Base-by-base conservation (phyloP, 2,888 invertebrate species). In the Cerastis rubricosa region DNA sequence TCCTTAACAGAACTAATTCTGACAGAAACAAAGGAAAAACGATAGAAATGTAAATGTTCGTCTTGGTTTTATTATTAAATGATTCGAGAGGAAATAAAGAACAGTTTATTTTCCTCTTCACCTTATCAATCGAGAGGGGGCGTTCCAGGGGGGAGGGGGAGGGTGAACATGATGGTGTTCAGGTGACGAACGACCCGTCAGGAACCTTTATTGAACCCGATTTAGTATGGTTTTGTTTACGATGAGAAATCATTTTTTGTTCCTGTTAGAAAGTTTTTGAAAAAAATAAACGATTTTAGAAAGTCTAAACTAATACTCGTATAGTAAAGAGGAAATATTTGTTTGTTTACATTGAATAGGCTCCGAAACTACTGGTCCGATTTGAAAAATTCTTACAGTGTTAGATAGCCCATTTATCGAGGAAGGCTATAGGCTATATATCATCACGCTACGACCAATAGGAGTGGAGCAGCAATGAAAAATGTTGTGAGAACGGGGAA, bases 121-220 rank as follows among this genome's bases (percentile, higher is more conserved):
- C 77, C 63, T 82, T 78, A 85, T 83, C 83, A 82, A 71, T 82
- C 59, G 71, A 47, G 47, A 35, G 65, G 25, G 51, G 57, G 59
- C 4, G 59, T 29, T 29, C 1, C 29, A 9, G 29, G 61, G 59
- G 1, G 25, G 35, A 19, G 8, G 19, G 25, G 8, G 35, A 61
- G 64, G 65, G 22, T 5, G 64, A 54, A 73, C 68, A 85, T 83
- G 83, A 83, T 85, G 83, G 69, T 70, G 83, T 77, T 85, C 85
- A 85, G 77, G 83, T 85, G 83, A 85, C 70, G 83, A 71, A 83
- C 83, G 72, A 73, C 43, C 83, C 78, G 63, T 70, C 83, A 45
- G 14, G n/a, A 61, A 54, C 47, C 61, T 72, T 76, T 77, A 73
- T 82, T 85, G 83, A 77, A 82, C 68, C 45, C 65, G 25, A 76